Percentiles rank a stretch among this genome's conserved stretches.
These are phyloP conservation scores for Montipora cactus DNA, from an alignment of 64 coral and sea anemone genomes.

Conservation along the genomic window DNA sequence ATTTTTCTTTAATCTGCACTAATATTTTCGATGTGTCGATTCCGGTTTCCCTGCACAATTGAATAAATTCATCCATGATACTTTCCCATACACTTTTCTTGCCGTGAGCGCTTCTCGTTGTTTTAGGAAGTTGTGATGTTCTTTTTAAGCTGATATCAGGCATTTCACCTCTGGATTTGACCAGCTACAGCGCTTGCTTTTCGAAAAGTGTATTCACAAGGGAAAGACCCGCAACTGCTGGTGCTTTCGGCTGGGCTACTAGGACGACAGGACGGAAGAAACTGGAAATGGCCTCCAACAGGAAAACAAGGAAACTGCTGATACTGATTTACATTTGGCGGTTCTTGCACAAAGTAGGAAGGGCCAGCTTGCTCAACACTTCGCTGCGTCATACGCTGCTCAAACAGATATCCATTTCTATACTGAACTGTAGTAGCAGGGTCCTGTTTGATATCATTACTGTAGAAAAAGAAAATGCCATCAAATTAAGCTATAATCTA, in stretches of 20 bases:
- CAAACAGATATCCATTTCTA: background rate
- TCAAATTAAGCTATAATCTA: background rate
- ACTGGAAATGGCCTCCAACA: background rate
- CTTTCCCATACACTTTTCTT: slow-evolving; percentile 47
- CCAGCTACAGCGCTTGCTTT: slow-evolving; percentile 38
- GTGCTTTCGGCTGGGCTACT: background rate
- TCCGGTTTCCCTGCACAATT: slow-evolving; percentile 68
- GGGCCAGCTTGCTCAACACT: background rate
- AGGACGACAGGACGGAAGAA: background rate
- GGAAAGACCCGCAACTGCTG: background rate
- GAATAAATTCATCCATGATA: slow-evolving; percentile 59
- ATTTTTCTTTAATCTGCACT: slow-evolving; percentile 77
- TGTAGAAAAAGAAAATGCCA: background rate
- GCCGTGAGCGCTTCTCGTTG: slow-evolving; percentile 49
- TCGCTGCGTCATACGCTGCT: background rate
- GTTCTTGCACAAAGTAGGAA: background rate
- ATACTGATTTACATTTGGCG: background rate
- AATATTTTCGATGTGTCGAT: slow-evolving; percentile 56
- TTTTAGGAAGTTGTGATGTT: slow-evolving; percentile 1
- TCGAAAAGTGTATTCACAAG: background rate
- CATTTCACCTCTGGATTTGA: slow-evolving; percentile 36
- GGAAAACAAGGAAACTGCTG: background rate
- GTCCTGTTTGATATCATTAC: background rate
- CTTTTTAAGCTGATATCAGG: slow-evolving; percentile 26
- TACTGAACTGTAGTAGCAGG: background rate